A percentile compares a stretch with the other conserved stretches of the same genome.
phyloP scores from a whole-genome alignment of 2,888 invertebrate genomes.

The Polydrusus cervinus region DNA sequence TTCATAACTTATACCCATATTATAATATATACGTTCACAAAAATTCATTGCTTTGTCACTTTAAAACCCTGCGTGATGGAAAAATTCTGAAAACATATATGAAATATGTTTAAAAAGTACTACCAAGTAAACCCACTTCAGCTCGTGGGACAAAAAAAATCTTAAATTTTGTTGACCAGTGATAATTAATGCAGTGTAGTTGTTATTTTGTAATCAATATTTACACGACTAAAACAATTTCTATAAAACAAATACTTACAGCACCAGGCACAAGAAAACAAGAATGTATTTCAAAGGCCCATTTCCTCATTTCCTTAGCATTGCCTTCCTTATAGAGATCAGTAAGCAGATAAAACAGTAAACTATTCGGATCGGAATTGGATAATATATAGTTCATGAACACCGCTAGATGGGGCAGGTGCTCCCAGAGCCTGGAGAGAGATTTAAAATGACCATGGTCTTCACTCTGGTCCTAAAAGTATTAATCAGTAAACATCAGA shows the following conservation, averaged over 20 bases:
- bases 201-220: too few relatives aligned
- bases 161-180: too few relatives aligned
- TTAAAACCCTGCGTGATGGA: too few relatives aligned
- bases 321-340: slow-evolving; percentile 91
- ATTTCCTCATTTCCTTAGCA: slow-evolving; percentile 93
- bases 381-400: slow-evolving; percentile 93
- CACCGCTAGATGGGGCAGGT: slow-evolving; percentile 93
- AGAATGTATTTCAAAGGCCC: slow-evolving; percentile 99
- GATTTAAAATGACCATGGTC: slow-evolving; percentile 93
- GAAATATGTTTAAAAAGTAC: too few relatives aligned
- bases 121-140: too few relatives aligned
- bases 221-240: slow-evolving; percentile 53
- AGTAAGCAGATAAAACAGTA: slow-evolving; percentile 90
- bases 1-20: too few relatives aligned
- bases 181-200: too few relatives aligned
- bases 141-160: too few relatives aligned
- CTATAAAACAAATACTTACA: slow-evolving; percentile 72
- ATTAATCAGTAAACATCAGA: neutral
- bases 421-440: slow-evolving; percentile 86
- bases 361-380: slow-evolving; percentile 82
- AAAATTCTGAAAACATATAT: too few relatives aligned
- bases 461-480: slow-evolving; percentile 81
- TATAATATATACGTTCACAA: too few relatives aligned
- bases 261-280: slow-evolving; percentile 94
- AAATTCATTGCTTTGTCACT: too few relatives aligned